Base-by-base conservation (phyloP, 2,113 vertebrate species). In the Myotis yumanensis region DNA sequence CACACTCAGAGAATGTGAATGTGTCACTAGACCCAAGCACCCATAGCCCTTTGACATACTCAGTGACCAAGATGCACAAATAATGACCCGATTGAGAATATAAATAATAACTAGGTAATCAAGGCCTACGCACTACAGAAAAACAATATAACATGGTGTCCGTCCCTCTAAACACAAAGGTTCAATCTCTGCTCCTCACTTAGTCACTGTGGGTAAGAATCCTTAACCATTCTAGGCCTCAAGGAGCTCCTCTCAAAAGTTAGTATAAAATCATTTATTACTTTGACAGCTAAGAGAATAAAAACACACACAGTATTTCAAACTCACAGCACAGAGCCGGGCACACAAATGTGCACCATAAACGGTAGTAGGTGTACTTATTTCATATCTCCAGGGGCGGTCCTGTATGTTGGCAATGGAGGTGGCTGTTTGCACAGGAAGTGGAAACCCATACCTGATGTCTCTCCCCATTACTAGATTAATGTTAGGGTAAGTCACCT, bases 201-300 rank as follows among this genome's bases (percentile, higher is more conserved):
- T 69, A 66, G 46, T 57, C 91, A 82, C 25, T 40, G 5, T 23
- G 64, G 20, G 0, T 51, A 73, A 93, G 73, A 85, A 48, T 80
- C 32, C 48, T 77, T 86, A 79, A 69, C 10, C 7, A 72, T 46
- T 81, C 37, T 59, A 79, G 51, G 57, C 48, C 17, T 80, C 68
- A 91, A 59, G 17, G 62, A 91, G 8, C 30, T 64, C 23, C 69
- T 75, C 57, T 95, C 28, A 80, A 81, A 96, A 71, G 82, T 71
- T 28, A 43, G 5, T 86, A 16, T 48, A 57, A 88, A 88, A 52
- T 88, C 25, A 80, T 40, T 5, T 57, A 66, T 68, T 91, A n/a
- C 8, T 76, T 73, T 35, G 37, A 37, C 23, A 89, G 52, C 18
- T 59, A 87, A 32, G 28, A 92, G 5, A n/a, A 82, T 64, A 59